Evolutionary conservation across 2,888 invertebrate genomes (phyloP).

Genomic region (Amphipoea lucens): DNA sequence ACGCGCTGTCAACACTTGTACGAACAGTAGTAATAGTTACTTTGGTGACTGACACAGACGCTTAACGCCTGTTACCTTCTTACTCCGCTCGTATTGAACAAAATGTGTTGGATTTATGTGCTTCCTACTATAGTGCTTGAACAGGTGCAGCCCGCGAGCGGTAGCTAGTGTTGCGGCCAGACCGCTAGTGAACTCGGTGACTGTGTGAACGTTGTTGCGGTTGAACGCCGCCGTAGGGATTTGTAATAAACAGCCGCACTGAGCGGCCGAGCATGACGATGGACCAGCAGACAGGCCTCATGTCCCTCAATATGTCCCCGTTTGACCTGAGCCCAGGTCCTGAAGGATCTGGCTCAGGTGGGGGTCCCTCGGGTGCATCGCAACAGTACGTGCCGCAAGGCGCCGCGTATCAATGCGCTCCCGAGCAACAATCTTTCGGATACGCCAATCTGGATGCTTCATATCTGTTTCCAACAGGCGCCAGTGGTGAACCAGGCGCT

Average conservation of each 20-base stretch:
- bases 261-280: constrained; percentile 91
- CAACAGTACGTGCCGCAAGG: constrained; percentile 90
- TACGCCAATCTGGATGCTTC: constrained; percentile 92
- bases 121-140: constrained; percentile 86
- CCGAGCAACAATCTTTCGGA: constrained; percentile 89
- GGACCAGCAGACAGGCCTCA: constrained; percentile 96
- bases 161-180: constrained; percentile 89
- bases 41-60: constrained; percentile 75
- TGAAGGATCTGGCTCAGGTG: constrained; percentile 92
- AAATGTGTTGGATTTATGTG: constrained; percentile 89
- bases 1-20: constrained; percentile 81
- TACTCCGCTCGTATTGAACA: constrained; percentile 76
- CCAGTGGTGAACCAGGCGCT: constrained; percentile 84
- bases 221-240: constrained; percentile 88
- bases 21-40: constrained; percentile 71
- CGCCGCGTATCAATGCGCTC: constrained; percentile 86
- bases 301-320: constrained; percentile 97
- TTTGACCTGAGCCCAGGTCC: constrained; percentile 93
- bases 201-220: constrained; percentile 90
- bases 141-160: constrained; percentile 89
- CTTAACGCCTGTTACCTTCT: constrained; percentile 71
- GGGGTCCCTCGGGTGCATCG: constrained; percentile 85
- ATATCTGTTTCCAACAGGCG: constrained; percentile 92
- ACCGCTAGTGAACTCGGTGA: constrained; percentile 90
- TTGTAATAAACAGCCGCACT: constrained; percentile 84